A percentile compares a stretch with the other conserved stretches of the same genome.
phyloP scores from a whole-genome alignment of 2,888 invertebrate species.

The Biston stratarius region DNA sequence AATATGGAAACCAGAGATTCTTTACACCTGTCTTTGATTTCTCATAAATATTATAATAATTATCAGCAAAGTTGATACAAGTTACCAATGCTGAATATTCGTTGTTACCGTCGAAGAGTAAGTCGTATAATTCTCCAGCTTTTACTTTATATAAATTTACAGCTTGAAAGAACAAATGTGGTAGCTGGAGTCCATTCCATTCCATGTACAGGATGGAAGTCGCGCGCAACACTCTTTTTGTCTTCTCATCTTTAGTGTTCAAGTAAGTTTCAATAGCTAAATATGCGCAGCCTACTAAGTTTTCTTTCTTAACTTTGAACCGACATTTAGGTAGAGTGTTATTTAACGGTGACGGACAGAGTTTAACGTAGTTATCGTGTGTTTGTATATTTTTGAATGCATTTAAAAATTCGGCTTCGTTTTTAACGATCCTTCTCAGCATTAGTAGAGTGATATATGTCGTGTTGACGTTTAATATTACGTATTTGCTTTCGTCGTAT shows the following conservation, averaged over 20 bases:
- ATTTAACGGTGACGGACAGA: background rate
- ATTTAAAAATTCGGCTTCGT: background rate
- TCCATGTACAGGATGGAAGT: background rate
- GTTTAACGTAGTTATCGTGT: constrained; percentile 5
- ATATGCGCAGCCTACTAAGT: background rate
- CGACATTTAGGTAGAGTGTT: constrained; percentile 1
- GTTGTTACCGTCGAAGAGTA: background rate
- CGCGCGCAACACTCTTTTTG: background rate
- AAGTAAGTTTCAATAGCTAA: constrained; percentile 1
- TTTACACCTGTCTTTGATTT: background rate
- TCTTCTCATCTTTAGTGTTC: background rate
- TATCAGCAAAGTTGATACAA: background rate
- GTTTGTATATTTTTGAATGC: constrained; percentile 3
- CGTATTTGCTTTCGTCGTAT: background rate
- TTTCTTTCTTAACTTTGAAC: background rate
- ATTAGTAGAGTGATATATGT: constrained; percentile 2
- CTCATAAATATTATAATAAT: background rate
- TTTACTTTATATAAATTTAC: background rate
- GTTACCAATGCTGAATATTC: background rate
- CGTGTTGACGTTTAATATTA: constrained; percentile 4
- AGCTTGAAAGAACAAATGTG: background rate
- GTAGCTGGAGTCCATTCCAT: constrained; percentile 1
- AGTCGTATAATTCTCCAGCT: background rate
- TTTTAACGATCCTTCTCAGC: constrained; percentile 3
- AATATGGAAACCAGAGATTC: background rate